Percentiles rank a stretch among this genome's conserved stretches.
Evolutionary conservation across 2,888 invertebrate genomes (phyloP).

Genomic region (Liodrosophila aerea): DNA sequence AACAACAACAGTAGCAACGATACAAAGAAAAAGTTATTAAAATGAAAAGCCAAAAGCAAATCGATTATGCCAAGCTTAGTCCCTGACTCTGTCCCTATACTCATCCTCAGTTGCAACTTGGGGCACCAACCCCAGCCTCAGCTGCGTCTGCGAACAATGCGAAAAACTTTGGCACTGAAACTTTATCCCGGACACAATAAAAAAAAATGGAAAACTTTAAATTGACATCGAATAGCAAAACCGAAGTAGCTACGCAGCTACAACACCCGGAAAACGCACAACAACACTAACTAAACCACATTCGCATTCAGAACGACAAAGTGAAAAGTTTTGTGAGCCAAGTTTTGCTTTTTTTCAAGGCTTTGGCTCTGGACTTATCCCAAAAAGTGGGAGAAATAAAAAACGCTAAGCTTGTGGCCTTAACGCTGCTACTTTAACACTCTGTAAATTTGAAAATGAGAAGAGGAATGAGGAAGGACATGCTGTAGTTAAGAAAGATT

Average conservation of each 20-base stretch:
- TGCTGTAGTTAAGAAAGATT: too few species aligned
- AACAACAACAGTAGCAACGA: neutral
- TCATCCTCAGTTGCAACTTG: neutral
- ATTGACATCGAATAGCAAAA: constrained; percentile 73
- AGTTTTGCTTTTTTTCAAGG: constrained; percentile 23
- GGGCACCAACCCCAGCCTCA: constrained; percentile 16
- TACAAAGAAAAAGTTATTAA: constrained; percentile 64
- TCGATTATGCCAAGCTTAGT: constrained; percentile 66
- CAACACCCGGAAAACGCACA: constrained; percentile 7
- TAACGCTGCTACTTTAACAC: constrained; percentile 17
- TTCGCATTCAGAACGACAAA: constrained; percentile 63
- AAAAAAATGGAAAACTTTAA: constrained; percentile 63
- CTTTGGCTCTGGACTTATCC: constrained; percentile 28
- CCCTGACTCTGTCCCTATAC: constrained; percentile 14
- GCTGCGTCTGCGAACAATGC: constrained; percentile 39
- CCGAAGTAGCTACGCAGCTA: constrained; percentile 46
- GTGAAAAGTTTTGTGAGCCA: constrained; percentile 58
- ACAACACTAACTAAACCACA: constrained; percentile 28
- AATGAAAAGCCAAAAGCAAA: constrained; percentile 68
- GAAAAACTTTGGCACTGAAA: constrained; percentile 41
- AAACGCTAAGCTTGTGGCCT: constrained; percentile 53
- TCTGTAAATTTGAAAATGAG: constrained; percentile 29
- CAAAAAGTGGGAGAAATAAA: constrained; percentile 21
- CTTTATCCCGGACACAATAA: constrained; percentile 42
- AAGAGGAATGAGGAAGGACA: too few species aligned